Conservation (phyloP, 2,797 vertebrate genomes). For the Thamnophis elegans region DNA sequence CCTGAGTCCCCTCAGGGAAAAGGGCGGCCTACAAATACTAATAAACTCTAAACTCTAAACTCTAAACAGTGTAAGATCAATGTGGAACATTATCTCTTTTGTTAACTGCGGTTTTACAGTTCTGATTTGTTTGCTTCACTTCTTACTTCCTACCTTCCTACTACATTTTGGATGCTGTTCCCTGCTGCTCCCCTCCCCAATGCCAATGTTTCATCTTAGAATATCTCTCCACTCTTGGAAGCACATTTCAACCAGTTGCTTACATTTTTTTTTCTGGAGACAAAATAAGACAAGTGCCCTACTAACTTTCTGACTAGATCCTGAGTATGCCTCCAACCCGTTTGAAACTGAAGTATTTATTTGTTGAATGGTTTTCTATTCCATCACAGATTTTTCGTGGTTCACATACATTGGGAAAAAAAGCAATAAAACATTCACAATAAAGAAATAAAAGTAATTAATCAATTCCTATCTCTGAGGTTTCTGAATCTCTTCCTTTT, state of each 20-base stretch:
- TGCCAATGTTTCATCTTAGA: neutral
- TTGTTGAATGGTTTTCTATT: neutral
- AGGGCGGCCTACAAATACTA: too few relatives aligned
- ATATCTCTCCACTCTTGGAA: neutral
- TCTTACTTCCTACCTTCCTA: neutral
- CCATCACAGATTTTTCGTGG: neutral
- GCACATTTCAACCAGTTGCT: neutral
- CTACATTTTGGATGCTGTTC: neutral
- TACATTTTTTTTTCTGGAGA: neutral
- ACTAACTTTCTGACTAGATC: neutral
- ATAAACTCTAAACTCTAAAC: too few relatives aligned
- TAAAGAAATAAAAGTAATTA: neutral
- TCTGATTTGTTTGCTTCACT: neutral
- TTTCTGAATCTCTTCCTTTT: neutral
- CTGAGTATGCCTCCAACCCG: neutral
- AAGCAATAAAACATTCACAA: neutral
- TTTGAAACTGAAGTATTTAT: slow-evolving; percentile 1
- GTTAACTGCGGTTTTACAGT: neutral
- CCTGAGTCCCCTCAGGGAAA: too few relatives aligned
- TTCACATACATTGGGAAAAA: neutral
- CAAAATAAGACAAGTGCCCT: neutral
- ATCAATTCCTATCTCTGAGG: neutral
- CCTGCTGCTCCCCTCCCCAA: neutral
- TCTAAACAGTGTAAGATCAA: neutral
- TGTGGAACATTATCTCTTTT: neutral